These are phyloP conservation scores for Capromys pilorides DNA, from an alignment of 2,797 vertebrate species.

Conservation along the genomic window DNA sequence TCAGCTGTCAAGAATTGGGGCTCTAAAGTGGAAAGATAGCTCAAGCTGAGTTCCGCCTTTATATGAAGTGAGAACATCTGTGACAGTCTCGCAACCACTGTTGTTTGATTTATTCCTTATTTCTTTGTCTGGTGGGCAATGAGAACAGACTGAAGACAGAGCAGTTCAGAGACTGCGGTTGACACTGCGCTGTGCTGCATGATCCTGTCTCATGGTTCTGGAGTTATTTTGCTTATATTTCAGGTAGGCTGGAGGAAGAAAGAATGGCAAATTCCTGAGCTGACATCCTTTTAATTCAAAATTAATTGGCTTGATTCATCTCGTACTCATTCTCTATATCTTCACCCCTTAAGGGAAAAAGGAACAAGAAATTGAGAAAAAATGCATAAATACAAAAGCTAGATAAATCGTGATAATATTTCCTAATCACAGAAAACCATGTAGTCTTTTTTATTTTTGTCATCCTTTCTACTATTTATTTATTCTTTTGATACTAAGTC, in stretches of 20 bases:
- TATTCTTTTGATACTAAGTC: too few species aligned
- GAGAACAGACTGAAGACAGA: conserved; percentile 47
- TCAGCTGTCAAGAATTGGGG: not conserved
- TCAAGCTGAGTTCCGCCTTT: conserved; percentile 27
- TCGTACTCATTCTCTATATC: not conserved
- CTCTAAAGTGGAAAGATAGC: not conserved
- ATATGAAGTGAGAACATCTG: conserved; percentile 31
- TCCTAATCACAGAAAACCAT: not conserved
- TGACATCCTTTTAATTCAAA: not conserved
- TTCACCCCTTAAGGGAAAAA: not conserved
- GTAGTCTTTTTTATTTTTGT: not conserved
- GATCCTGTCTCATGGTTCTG: not conserved
- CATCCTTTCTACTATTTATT: not conserved
- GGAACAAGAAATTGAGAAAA: not conserved
- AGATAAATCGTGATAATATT: not conserved
- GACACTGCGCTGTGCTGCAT: not conserved
- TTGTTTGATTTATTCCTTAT: conserved; percentile 53
- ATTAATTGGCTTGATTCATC: not conserved
- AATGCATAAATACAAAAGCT: not conserved
- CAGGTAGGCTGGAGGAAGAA: not conserved
- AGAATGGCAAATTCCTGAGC: not conserved
- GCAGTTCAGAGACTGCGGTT: not conserved
- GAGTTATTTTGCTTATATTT: not conserved
- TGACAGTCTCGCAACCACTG: not conserved
- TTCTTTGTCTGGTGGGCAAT: conserved; percentile 5